Base-by-base conservation (phyloP, 1,140 invertebrate species). In the Neodiprion pinetum region DNA sequence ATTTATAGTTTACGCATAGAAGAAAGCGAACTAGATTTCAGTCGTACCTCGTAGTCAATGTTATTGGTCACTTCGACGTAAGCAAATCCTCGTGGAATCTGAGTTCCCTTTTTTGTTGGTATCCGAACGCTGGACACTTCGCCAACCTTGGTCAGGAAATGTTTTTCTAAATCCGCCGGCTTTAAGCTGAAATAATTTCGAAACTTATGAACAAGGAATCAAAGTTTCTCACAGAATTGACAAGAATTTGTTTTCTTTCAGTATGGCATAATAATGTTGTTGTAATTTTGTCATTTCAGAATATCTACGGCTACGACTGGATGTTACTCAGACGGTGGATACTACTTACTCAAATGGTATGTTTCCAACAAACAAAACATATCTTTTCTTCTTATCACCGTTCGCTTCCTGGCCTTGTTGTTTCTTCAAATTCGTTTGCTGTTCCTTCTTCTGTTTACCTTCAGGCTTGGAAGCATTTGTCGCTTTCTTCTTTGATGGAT, bases 281-380 rank as follows among this genome's bases (percentile, higher is more conserved):
- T 21, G 17, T 12, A 9, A 68, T 1, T 68, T 68, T 68, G 10
- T 21, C 8, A 68, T 21, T 21, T 21, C 17, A 21, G 17, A 21
- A 21, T 21, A 21, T 21, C 17, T 21, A 21, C 17, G 17, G 17
- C 17, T 21, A 21, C 17, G 17, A 21, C 17, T 21, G 17, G 17
- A 21, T 21, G 17, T 21, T 21, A 21, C 0, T 21, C 17, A 68
- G 9, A 9, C 40, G 9, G 9, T n/a, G 17, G 10, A 68, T 9
- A 68, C 49, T 74, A 72, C 81, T 84, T 78, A 87, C 80, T 81
- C 79, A 74, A 82, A 88, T 50, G 88, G 80, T 67, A 90, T 75
- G 83, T 91, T 91, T 75, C 88, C 88, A 69, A 90, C 86, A 77
- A 88, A 90, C n/a, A 91, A 77, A 70, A 90, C 87, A 75, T 84